These are phyloP conservation scores for Eustalomyia histrio DNA, from an alignment of 2,888 invertebrate species.

Conservation along the genomic window DNA sequence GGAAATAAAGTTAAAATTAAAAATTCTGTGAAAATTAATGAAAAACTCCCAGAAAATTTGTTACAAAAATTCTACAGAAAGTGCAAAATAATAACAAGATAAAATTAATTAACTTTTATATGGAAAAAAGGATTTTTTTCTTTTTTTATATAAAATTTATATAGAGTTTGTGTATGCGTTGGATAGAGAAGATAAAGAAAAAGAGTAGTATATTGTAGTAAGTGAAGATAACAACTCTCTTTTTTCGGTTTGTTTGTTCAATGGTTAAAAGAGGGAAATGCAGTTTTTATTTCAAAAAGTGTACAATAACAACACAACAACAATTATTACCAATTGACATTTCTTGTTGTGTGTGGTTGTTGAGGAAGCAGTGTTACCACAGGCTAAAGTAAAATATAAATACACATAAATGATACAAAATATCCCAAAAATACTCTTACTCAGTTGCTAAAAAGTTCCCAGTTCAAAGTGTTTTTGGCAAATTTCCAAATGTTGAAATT, in stretches of 20 bases:
- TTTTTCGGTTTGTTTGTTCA: background rate
- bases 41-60: conserved; percentile 15
- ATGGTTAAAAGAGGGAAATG: conserved; percentile 53
- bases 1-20: background rate
- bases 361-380: conserved; percentile 5
- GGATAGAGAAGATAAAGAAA: conserved; percentile 7
- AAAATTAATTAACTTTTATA: background rate
- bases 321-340: conserved; percentile 54
- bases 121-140: conserved; percentile 33
- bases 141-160: background rate
- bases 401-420: background rate
- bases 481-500: no score
- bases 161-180: conserved; percentile 38
- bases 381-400: background rate
- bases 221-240: background rate
- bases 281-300: conserved; percentile 33
- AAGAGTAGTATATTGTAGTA: background rate
- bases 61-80: background rate
- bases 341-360: conserved; percentile 30
- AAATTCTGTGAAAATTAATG: background rate
- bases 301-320: conserved; percentile 49
- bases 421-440: background rate
- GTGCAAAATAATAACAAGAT: background rate
- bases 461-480: no score
- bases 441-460: no score